Conservation (phyloP, 1,140 invertebrate genomes). For the Drosophila pseudoobscura region DNA sequence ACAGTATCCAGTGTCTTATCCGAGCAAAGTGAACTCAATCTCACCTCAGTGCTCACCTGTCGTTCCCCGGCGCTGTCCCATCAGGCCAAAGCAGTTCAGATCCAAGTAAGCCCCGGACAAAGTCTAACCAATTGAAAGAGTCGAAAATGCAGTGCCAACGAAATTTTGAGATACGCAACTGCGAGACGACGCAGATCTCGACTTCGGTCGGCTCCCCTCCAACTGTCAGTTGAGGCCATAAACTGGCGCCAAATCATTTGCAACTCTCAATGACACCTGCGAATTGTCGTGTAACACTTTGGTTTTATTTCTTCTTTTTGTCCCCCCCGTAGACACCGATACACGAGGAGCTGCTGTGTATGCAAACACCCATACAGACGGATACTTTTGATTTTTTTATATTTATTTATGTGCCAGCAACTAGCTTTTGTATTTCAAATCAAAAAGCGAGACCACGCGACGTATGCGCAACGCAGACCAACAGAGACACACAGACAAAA, state of each 20-base stretch:
- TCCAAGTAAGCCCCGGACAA: no score
- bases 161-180: slow-evolving; percentile 22
- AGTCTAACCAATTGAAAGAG: slow-evolving; percentile 12
- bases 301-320: slow-evolving; percentile 54
- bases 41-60: no score
- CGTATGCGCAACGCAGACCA: slow-evolving; percentile 51
- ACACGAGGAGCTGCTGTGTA: no score
- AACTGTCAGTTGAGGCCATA: slow-evolving; percentile 62
- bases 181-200: not conserved
- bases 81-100: no score
- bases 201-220: not conserved
- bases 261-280: slow-evolving; percentile 81
- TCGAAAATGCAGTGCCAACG: not conserved
- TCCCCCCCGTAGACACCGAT: slow-evolving; percentile 15
- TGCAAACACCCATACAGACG: not conserved
- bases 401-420: slow-evolving; percentile 51
- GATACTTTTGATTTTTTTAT: slow-evolving; percentile 2
- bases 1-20: no score
- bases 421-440: slow-evolving; percentile 61
- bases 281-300: slow-evolving; percentile 80
- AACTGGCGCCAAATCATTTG: slow-evolving; percentile 80
- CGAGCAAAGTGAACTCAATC: no score
- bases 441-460: slow-evolving; percentile 64
- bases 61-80: no score
- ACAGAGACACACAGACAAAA: slow-evolving; percentile 22